These are phyloP conservation scores for Cristatella mucedo DNA, from an alignment of 2,888 invertebrate species.

Conservation along the genomic window DNA sequence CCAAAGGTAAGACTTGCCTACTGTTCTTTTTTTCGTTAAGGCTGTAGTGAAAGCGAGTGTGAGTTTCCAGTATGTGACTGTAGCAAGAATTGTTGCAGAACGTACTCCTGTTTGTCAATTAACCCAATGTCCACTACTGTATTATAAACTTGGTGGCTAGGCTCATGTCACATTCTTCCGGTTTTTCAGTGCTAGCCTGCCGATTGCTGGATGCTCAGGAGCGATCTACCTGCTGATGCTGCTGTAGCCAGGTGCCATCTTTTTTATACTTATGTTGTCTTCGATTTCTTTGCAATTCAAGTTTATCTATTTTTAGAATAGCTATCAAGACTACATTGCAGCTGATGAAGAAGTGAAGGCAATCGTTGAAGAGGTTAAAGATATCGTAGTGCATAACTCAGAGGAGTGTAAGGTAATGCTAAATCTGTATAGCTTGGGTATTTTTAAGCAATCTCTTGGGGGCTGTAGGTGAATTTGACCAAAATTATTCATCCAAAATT, in stretches of 20 bases:
- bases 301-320: constrained; percentile 20
- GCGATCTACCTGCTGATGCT: no score
- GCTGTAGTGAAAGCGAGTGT: neutral
- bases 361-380: constrained; percentile 24
- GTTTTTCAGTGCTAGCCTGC: no score
- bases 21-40: constrained; percentile 2
- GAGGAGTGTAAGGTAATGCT: constrained; percentile 29
- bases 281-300: no score
- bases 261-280: no score
- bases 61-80: no score
- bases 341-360: constrained; percentile 31
- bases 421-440: neutral
- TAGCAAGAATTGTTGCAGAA: no score
- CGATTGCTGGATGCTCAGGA: no score
- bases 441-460: neutral
- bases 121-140: neutral
- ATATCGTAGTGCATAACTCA: constrained; percentile 28
- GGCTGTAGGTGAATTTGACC: neutral
- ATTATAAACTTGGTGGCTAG: no score
- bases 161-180: no score
- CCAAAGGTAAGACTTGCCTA: constrained; percentile 29
- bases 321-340: constrained; percentile 30
- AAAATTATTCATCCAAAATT: no score
- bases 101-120: neutral
- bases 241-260: no score